Conservation (phyloP, 2,888 invertebrate species). For the Meganola albula region DNA sequence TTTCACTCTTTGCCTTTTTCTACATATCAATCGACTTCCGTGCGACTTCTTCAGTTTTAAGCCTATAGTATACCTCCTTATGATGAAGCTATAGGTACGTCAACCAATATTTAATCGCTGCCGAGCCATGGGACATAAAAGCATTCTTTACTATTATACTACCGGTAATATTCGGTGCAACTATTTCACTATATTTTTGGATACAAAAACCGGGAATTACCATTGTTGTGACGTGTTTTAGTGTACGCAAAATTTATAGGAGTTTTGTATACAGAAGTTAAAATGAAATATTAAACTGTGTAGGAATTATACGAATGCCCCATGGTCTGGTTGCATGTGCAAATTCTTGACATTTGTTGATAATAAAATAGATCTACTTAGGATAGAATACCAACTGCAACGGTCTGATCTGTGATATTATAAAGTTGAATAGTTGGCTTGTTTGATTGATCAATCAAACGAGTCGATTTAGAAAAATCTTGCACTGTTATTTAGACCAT, state of each 20-base stretch:
- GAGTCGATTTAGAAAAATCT: too few species aligned
- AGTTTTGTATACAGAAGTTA: neutral
- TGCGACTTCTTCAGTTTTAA: neutral
- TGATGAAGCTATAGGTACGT: constrained; percentile 39
- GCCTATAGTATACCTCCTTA: constrained; percentile 27
- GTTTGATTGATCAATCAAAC: too few species aligned
- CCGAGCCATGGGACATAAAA: constrained; percentile 41
- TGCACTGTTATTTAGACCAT: too few species aligned
- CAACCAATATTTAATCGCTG: constrained; percentile 59
- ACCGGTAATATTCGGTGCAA: constrained; percentile 51
- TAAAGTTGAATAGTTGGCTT: too few species aligned
- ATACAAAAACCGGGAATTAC: constrained; percentile 15
- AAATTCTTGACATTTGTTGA: too few species aligned
- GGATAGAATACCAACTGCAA: too few species aligned
- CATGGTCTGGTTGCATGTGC: too few species aligned
- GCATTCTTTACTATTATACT: constrained; percentile 56
- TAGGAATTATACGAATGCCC: too few species aligned
- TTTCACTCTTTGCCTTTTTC: too few species aligned
- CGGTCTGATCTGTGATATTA: too few species aligned
- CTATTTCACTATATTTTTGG: constrained; percentile 40
- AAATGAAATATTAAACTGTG: neutral
- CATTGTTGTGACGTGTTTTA: neutral
- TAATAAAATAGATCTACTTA: too few species aligned
- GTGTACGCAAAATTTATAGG: neutral
- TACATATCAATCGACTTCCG: neutral